These are phyloP conservation scores for Oostethus manadensis DNA, from an alignment of 2,113 vertebrate genomes.

Conservation along the genomic window DNA sequence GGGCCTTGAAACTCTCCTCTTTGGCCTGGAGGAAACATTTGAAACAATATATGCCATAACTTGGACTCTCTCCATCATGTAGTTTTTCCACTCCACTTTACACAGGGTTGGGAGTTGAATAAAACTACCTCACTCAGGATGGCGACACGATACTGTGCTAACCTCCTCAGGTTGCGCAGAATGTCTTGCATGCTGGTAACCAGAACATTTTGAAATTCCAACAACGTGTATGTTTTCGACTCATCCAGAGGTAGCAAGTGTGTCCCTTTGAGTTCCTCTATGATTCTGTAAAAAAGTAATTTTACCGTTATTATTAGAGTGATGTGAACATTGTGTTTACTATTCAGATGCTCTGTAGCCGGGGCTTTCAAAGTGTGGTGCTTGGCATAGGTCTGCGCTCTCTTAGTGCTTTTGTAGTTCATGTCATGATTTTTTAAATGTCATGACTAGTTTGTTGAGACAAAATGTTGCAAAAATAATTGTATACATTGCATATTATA, in stretches of 20 bases:
- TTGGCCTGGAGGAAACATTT: constrained; percentile 63
- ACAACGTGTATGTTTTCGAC: constrained; percentile 55
- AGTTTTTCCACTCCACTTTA: not conserved
- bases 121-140: constrained; percentile 65
- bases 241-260: constrained; percentile 67
- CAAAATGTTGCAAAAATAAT: too few species aligned
- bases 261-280: constrained; percentile 68
- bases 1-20: constrained; percentile 62
- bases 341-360: not conserved
- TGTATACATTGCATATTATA: too few species aligned
- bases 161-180: constrained; percentile 50
- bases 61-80: too few species aligned
- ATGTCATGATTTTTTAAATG: too few species aligned
- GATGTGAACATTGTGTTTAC: too few species aligned
- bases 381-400: too few species aligned
- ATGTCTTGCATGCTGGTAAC: constrained; percentile 33
- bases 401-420: too few species aligned
- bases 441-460: too few species aligned
- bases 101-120: not conserved
- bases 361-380: too few species aligned
- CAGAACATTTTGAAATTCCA: constrained; percentile 61
- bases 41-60: not conserved
- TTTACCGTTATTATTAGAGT: not conserved
- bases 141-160: constrained; percentile 51
- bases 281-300: constrained; percentile 58